A percentile compares a stretch with the other conserved stretches of the same genome.
phyloP scores from a whole-genome alignment of 2,888 invertebrate genomes.

The Drosophila birchii region DNA sequence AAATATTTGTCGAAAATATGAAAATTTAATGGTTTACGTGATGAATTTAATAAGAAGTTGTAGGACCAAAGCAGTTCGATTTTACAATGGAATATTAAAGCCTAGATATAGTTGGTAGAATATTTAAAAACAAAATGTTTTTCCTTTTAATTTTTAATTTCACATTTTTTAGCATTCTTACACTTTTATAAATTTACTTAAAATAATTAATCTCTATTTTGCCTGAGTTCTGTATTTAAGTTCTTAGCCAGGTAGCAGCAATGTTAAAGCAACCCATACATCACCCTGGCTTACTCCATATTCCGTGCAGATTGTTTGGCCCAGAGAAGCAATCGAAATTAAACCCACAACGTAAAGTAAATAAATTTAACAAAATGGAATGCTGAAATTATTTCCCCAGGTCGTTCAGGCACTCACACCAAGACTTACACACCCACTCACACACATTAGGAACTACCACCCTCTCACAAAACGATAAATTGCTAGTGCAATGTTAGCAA shows the following conservation, averaged over 20 bases:
- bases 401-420: conserved; percentile 34
- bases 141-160: too few species aligned
- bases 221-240: not conserved
- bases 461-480: conserved; percentile 52
- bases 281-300: conserved; percentile 19
- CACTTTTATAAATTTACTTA: not conserved
- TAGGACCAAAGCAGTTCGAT: not conserved
- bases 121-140: not conserved
- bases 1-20: conserved; percentile 64
- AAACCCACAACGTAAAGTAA: conserved; percentile 35
- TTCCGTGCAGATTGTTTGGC: conserved; percentile 40
- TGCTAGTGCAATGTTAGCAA: conserved; percentile 55
- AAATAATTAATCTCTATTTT: conserved; percentile 1
- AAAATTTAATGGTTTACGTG: conserved; percentile 40
- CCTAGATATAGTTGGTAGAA: not conserved
- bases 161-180: not conserved
- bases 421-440: conserved; percentile 3
- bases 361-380: conserved; percentile 49
- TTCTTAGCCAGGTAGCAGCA: not conserved
- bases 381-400: conserved; percentile 53
- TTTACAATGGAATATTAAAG: not conserved
- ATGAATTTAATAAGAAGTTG: conserved; percentile 11
- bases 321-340: conserved; percentile 50
- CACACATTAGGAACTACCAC: conserved; percentile 2
- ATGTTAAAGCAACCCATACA: conserved; percentile 19